phyloP scores from a whole-genome alignment of 2,797 vertebrate species.

The Lagocephalus sceleratus region DNA sequence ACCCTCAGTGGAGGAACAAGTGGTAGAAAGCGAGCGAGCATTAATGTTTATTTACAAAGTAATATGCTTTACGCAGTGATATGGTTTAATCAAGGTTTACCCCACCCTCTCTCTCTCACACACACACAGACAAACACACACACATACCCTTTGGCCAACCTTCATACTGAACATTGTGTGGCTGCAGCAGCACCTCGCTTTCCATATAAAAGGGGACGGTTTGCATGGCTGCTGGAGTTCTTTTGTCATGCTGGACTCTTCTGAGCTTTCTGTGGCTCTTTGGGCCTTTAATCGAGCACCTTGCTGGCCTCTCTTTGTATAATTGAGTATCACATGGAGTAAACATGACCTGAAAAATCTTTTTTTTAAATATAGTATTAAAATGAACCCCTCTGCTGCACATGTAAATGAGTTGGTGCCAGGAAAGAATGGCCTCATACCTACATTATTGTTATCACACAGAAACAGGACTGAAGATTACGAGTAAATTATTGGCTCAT shows the following conservation, averaged over 20 bases:
- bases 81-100: constrained; percentile 1
- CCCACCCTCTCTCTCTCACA: too few species aligned
- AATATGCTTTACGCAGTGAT: not conserved
- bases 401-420: constrained; percentile 33
- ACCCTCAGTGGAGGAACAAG: too few species aligned
- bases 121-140: too few species aligned
- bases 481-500: constrained; percentile 48
- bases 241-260: constrained; percentile 6
- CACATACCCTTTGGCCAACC: not conserved
- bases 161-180: not conserved
- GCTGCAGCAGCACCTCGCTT: constrained; percentile 13
- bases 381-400: constrained; percentile 10
- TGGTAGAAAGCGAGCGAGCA: too few species aligned
- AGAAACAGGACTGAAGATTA: constrained; percentile 53
- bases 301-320: constrained; percentile 3
- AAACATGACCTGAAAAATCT: constrained; percentile 22
- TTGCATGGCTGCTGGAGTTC: not conserved
- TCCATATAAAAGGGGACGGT: constrained; percentile 11
- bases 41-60: constrained; percentile 17
- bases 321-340: constrained; percentile 1
- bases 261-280: constrained; percentile 1
- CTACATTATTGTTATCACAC: constrained; percentile 52
- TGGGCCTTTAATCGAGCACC: constrained; percentile 1
- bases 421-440: constrained; percentile 41
- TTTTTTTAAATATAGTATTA: not conserved